Evolutionary conservation across 2,113 vertebrate genomes (phyloP).

Genomic region (Uria lomvia): DNA sequence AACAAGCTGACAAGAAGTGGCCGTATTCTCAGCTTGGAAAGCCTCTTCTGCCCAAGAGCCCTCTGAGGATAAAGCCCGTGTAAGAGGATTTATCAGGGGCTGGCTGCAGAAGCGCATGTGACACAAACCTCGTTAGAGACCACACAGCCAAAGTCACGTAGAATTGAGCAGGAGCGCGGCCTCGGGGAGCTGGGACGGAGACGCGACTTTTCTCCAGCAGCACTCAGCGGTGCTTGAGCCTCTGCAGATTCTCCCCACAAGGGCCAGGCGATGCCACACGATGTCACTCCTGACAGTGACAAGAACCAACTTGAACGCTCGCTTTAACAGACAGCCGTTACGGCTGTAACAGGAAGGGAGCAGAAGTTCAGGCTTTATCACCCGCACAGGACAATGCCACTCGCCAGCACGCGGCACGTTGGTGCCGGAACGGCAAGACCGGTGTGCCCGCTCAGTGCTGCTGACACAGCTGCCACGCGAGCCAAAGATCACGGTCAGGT

Average conservation of each 20-base stretch:
- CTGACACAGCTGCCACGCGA: background rate
- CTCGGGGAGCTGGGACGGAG: background rate
- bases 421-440: background rate
- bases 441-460: background rate
- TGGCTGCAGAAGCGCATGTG: background rate
- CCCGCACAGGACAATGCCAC: fast-evolving
- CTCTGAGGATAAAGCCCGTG: background rate
- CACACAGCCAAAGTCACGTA: background rate
- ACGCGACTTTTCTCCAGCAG: background rate
- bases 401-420: fast-evolving
- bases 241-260: background rate
- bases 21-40: background rate
- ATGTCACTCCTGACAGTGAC: background rate
- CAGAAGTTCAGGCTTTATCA: background rate
- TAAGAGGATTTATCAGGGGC: constrained; percentile 38
- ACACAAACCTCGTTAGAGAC: background rate
- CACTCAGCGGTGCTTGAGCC: background rate
- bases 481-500: background rate
- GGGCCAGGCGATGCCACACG: background rate
- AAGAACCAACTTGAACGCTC: background rate
- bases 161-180: fast-evolving
- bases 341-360: background rate
- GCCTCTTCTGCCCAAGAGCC: background rate
- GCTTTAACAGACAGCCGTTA: background rate
- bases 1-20: background rate